Percentiles rank a stretch among this genome's conserved stretches.
These are phyloP conservation scores for Poecilia picta DNA, from an alignment of 2,797 vertebrate species.

Conservation along the genomic window DNA sequence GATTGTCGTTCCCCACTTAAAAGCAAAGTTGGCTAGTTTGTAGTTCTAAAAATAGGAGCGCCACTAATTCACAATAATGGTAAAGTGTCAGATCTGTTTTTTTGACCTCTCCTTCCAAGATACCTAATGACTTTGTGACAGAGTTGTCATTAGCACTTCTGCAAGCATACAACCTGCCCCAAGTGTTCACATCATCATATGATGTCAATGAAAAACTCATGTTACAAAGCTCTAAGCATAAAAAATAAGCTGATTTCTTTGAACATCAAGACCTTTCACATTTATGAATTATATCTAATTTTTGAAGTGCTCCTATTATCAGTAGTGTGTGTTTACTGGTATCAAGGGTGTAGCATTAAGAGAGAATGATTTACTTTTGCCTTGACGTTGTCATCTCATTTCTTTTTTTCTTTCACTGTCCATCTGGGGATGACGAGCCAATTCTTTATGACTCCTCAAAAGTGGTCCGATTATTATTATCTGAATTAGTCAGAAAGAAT, in stretches of 20 bases:
- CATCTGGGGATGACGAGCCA: background rate
- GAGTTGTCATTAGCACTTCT: background rate
- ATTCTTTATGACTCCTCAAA: background rate
- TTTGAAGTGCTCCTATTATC: background rate
- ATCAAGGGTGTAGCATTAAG: background rate
- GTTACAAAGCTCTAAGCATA: background rate
- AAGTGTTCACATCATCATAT: background rate
- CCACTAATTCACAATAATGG: background rate
- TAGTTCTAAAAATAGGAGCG: constrained; percentile 1
- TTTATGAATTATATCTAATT: background rate
- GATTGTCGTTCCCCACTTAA: background rate
- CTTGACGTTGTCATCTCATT: background rate
- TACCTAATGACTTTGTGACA: background rate
- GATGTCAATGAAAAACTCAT: background rate
- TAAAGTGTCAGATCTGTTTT: background rate
- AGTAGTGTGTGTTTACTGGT: background rate
- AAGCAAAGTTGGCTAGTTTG: background rate
- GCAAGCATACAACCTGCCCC: background rate
- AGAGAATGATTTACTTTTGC: background rate
- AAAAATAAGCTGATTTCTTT: background rate
- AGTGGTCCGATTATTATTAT: background rate
- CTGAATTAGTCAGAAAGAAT: background rate
- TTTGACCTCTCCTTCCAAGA: background rate
- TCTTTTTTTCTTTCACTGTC: background rate
- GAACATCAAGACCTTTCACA: background rate